Evolutionary conservation across 2,113 vertebrate genomes (phyloP), one percentile per base, ranked within the genome.

Genomic region (Oncorhynchus keta): DNA sequence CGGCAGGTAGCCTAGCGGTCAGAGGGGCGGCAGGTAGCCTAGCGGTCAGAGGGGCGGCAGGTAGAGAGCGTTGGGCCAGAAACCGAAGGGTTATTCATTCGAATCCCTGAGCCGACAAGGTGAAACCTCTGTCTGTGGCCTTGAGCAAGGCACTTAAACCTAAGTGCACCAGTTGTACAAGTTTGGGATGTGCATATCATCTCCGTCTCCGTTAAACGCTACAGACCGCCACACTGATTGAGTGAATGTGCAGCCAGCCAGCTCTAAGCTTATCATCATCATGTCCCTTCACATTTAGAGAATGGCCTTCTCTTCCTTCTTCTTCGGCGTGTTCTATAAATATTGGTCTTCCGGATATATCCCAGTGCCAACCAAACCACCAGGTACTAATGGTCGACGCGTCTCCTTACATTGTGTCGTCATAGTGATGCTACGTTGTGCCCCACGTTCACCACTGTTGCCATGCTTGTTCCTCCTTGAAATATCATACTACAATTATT

Each of bases 281-380:
- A 32, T 55, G 67, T 55, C 73, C 49, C 73, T 49, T 7, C 59
- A 18, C 24, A 69, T 64, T 32, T 28, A 75, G 62, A n/a, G 76
- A 78, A 76, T 82, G 76, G 73, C 68, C 30, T 61, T 13, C 72
- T 62, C 28, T 39, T 61, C 14, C 18, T 69, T 73, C 71, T 70
- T 61, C 20, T 61, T 22, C 6, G 22, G 20, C 4, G 4, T 22
- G 20, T 61, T 61, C 57, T 61, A 61, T 61, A 61, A 61, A 61
- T 22, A 61, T n/a, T n/a, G 6, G 20, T 61, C 20, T 61, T 22
- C 57, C 20, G 20, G 18, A 61, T 61, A 20, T 12, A 13, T 51
- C 13, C 49, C 14, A 13, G 49, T 51, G 49, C 49, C 49, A 51
- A 51, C 49, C 14, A 51, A 51, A 13, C 13, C 49, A 13, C 49